phyloP scores from a whole-genome alignment of 2,888 invertebrate genomes.

The Girardia tigrina region DNA sequence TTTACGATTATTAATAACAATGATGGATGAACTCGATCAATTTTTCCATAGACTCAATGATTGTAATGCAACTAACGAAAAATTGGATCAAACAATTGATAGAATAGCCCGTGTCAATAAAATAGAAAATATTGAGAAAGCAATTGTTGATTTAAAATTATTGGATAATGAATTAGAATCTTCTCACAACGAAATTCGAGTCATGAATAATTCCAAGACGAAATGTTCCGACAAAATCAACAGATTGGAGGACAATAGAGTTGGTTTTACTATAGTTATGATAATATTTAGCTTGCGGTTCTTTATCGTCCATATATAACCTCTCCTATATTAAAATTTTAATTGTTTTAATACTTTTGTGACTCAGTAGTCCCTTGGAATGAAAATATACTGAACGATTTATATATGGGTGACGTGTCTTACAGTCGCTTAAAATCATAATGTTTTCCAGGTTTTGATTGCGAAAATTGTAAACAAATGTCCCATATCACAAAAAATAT shows the following conservation, averaged over 20 bases:
- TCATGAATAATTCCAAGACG: background rate
- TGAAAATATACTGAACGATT: too few species aligned
- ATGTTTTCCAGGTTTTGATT: too few species aligned
- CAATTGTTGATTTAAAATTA: background rate
- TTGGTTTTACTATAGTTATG: background rate
- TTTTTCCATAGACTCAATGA: slow-evolving; percentile 31
- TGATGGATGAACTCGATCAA: slow-evolving; percentile 34
- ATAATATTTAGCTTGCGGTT: too few species aligned
- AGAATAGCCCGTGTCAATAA: background rate
- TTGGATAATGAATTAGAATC: background rate
- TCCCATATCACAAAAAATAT: too few species aligned
- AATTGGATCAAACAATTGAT: slow-evolving; percentile 20
- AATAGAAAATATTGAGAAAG: background rate
- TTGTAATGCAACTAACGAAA: slow-evolving; percentile 27
- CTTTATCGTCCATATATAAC: too few species aligned
- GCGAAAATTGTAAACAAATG: too few species aligned
- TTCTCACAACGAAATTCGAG: background rate
- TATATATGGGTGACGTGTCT: too few species aligned
- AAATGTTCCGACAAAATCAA: background rate
- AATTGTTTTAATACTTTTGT: too few species aligned
- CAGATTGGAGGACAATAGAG: background rate
- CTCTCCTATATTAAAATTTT: too few species aligned
- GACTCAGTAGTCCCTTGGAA: too few species aligned
- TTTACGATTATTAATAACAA: slow-evolving; percentile 29
- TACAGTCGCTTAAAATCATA: too few species aligned